phyloP scores from a whole-genome alignment of 2,797 vertebrate genomes.

The Ptychobarbus kaznakovi region DNA sequence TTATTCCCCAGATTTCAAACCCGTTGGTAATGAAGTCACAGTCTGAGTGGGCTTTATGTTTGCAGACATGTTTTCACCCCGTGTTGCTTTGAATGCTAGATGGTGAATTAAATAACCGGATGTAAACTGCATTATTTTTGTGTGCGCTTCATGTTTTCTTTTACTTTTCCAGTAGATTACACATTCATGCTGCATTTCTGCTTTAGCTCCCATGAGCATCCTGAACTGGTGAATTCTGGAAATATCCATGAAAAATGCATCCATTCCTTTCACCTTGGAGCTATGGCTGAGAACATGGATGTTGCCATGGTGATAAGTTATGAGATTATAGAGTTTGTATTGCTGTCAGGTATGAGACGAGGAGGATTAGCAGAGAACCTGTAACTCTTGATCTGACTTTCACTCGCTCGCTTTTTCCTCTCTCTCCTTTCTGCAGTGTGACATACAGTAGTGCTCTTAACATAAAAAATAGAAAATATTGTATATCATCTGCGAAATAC shows the following conservation, averaged over 20 bases:
- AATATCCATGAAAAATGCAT: constrained; percentile 49
- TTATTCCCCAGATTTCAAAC: not conserved
- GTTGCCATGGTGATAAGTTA: constrained; percentile 38
- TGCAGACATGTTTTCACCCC: not conserved
- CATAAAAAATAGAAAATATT: not conserved
- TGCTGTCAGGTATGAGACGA: constrained; percentile 28
- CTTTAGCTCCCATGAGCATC: not conserved
- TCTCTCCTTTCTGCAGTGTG: not conserved
- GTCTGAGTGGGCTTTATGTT: not conserved
- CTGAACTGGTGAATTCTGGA: constrained; percentile 4
- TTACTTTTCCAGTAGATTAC: not conserved
- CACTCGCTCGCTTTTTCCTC: not conserved
- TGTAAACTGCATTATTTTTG: not conserved
- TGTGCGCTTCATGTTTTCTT: not conserved
- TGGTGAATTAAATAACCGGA: not conserved
- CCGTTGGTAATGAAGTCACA: not conserved
- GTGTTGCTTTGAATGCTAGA: not conserved
- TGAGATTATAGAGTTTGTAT: constrained; percentile 39
- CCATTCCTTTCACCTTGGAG: constrained; percentile 51
- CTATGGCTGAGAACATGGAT: constrained; percentile 3
- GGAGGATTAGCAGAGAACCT: constrained; percentile 10
- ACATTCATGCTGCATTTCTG: constrained; percentile 19
- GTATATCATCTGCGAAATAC: not conserved
- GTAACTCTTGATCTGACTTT: not conserved
- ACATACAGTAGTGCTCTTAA: not conserved